Base-by-base conservation (phyloP, 2,113 vertebrate species). In the Corapipo altera region DNA sequence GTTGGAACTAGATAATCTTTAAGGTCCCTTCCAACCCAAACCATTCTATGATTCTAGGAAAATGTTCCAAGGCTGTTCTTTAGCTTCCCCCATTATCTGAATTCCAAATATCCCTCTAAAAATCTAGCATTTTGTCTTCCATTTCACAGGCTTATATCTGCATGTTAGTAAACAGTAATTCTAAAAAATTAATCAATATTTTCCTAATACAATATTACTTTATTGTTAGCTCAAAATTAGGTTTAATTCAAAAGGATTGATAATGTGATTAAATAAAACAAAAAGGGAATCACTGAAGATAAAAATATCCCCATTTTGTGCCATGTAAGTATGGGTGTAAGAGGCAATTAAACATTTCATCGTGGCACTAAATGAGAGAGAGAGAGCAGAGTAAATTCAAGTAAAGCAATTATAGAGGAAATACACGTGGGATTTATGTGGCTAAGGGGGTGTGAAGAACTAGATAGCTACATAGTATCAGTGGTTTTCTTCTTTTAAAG, bases 81-180 rank as follows among this genome's bases (percentile, higher is more conserved):
- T 84, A 94, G 54, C 78, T 91, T 88, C 62, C 26, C 33, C 78
- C 55, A 41, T 91, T 79, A 64, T 59, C 39, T 91, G 73, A 70
- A 88, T 91, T 91, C 73, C 49, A 94, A 88, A 80, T 70, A 79
- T 48, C 55, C 73, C 78, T 74, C 79, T 74, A 70, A 87, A 88
- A 88, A 88, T 71, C 65, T 77, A 88, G 44, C 23, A 88, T 80
- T 84, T 88, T 88, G 62, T 65, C 74, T 88, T 88, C 79, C 12
- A 65, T 91, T 85, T 80, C 69, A 88, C 28, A 62, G 41, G 26
- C 89, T 86, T 72, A 28, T 67, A 85, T 77, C 70, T 71, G 23
- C 64, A 75, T 75, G 57, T 55, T 88, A 89, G 48, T 55, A 85
- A 94, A 85, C 35, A 85, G 49, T 54, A 71, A 94, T 61, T 85